Evolutionary conservation across 2,797 vertebrate species (phyloP), one percentile per base, ranked within the genome.

Genomic region (Pseudochaenichthys georgianus): DNA sequence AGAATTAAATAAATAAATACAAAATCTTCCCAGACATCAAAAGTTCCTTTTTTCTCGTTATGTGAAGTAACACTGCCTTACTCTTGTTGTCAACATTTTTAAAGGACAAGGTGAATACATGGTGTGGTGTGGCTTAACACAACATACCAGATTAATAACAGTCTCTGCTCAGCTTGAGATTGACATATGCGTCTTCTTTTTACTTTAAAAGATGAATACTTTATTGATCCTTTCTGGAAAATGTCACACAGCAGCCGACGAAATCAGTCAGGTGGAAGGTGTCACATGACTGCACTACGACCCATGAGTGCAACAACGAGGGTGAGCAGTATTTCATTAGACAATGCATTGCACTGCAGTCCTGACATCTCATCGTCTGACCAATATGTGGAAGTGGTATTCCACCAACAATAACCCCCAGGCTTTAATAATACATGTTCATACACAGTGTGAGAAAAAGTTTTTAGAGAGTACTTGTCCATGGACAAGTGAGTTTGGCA

Each of bases 161-260:
- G 13, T 19, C 5, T 64, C n/a, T 48, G 15, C 11, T 28, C 23
- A 52, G 64, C 13, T 5, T 62, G 9, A 48, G 55, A 57, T 21
- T 63, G 16, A 55, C 34, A 63, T 74, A 11, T 61, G 46, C n/a
- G 23, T 73, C 16, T 64, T 47, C 28, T 58, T 54, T 52, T 60
- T n/a, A 12, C 45, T 73, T 65, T 62, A 2, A 66, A 62, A 53
- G 23, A 71, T 43, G 38, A 48, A 74, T 80, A 55, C 10, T 48
- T 68, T 59, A 76, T 80, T 51, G 64, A 76, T 68, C 54, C 38
- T 51, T 50, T 38, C 68, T 50, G 46, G n/a, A 69, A 73, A 75
- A 70, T 73, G 45, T 41, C 66, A 68, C 62, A 31, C 19, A 57
- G 54, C 45, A 45, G 65, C 71, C 50, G 46, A 75, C 28, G 23